Evolutionary conservation across 1,140 invertebrate species (phyloP).

Genomic region (Drosophila teissieri): DNA sequence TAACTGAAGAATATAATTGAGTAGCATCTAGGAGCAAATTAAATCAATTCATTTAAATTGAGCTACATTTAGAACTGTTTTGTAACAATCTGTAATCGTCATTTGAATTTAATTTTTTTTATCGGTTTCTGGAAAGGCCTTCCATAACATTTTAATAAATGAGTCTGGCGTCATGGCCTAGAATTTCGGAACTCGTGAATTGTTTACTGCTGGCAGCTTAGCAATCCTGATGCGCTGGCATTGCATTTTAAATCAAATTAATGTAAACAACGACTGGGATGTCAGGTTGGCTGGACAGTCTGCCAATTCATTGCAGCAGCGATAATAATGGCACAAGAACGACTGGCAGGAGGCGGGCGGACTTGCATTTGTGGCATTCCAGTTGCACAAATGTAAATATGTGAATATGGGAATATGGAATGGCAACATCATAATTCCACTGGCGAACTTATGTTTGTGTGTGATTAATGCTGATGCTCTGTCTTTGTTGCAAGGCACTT

Average conservation of each 20-base stretch:
- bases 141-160: slow-evolving; percentile 71
- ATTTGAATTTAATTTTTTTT: neutral
- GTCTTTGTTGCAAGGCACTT: slow-evolving; percentile 9
- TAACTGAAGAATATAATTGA: too few relatives aligned
- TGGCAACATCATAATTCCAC: slow-evolving; percentile 33
- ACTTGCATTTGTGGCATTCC: slow-evolving; percentile 21
- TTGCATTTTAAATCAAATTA: slow-evolving; percentile 71
- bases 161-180: slow-evolving; percentile 33
- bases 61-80: too few relatives aligned
- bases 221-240: slow-evolving; percentile 37
- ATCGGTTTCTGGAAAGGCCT: slow-evolving; percentile 5
- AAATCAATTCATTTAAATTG: neutral
- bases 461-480: slow-evolving; percentile 16
- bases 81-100: neutral
- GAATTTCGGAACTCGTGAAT: slow-evolving; percentile 46
- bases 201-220: slow-evolving; percentile 59
- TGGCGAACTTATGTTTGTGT: slow-evolving; percentile 28
- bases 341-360: neutral
- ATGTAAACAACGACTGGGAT: slow-evolving; percentile 69
- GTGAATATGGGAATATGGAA: slow-evolving; percentile 2
- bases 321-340: slow-evolving; percentile 15
- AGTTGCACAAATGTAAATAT: slow-evolving; percentile 48
- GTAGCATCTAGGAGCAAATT: too few relatives aligned
- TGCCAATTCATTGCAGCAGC: slow-evolving; percentile 22
- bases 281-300: slow-evolving; percentile 38